Base-by-base conservation (phyloP, 2,113 vertebrate genomes). In the Bos indicus region DNA sequence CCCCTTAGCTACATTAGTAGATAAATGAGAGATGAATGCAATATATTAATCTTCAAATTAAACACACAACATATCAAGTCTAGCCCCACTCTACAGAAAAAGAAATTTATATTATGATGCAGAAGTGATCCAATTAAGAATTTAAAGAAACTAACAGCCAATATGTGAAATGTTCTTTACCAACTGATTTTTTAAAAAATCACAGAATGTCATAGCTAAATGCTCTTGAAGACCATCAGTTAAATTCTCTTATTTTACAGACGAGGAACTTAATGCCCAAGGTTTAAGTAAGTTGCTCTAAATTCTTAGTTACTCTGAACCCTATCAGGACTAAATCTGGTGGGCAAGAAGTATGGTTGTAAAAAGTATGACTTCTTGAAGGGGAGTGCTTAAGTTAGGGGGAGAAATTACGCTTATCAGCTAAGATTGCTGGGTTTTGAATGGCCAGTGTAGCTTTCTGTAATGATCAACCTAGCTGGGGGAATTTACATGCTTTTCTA, bases 21-120 rank as follows among this genome's bases (percentile, higher is more conserved):
- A 78, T 56, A 78, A 94, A 23, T 88, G 71, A 94, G n/a, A 91
- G 57, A 94, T 52, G 10, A 92, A 82, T 86, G 51, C 7, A 90
- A 87, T 89, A 28, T 9, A 93, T 57, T 92, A 95, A 94, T 80
- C 62, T 33, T 95, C 43, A 87, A 77, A 60, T 83, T 85, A 96
- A 97, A 90, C 26, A 62, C 15, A 86, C 33, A 93, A 91, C 7
- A 64, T 85, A 90, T 83, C 62, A 94, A 59, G 30, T 62, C 11
- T 23, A 91, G 30, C 4, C 23, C 81, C 26, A 71, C 46, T 83
- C 52, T 59, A 92, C 13, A 86, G 59, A 62, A 62, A 94, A 93
- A 67, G 16, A 80, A 84, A 97, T 40, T 52, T 82, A 40, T 67
- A 92, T 54, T 83, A 80, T 71, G 52, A 43, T 56, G 23, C 33